These are phyloP conservation scores for Nothobranchius kuhntae DNA, from an alignment of 2,113 vertebrate genomes.

Conservation along the genomic window DNA sequence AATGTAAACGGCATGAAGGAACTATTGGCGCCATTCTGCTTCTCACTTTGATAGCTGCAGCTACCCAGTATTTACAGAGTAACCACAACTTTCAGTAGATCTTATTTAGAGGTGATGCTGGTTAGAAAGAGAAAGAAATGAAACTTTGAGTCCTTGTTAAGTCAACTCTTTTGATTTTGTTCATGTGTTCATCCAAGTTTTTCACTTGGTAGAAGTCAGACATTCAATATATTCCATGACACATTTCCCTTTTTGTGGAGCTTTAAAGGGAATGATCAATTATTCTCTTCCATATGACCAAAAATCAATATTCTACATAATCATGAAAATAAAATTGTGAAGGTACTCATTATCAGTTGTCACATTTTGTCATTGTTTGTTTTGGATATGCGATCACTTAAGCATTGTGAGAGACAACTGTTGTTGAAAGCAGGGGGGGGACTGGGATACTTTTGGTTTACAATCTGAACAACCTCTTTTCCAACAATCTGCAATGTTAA, in stretches of 20 bases:
- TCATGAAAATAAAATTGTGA: neutral
- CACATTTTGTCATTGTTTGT: slow-evolving; percentile 33
- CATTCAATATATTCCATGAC: neutral
- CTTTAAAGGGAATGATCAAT: slow-evolving; percentile 10
- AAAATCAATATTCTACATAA: slow-evolving; percentile 1
- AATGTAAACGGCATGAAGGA: slow-evolving; percentile 43
- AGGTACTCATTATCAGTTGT: neutral
- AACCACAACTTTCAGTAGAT: slow-evolving; percentile 44
- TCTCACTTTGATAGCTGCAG: slow-evolving; percentile 45
- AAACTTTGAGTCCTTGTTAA: slow-evolving; percentile 9
- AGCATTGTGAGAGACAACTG: slow-evolving; percentile 48
- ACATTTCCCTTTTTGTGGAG: slow-evolving; percentile 13
- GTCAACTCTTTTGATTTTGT: too few relatives aligned
- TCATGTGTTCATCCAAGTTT: too few relatives aligned
- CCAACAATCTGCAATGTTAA: slow-evolving; percentile 70
- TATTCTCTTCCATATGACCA: neutral
- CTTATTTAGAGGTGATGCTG: slow-evolving; percentile 39
- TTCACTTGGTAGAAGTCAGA: too few relatives aligned
- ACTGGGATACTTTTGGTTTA: slow-evolving; percentile 61
- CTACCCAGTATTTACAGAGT: slow-evolving; percentile 51
- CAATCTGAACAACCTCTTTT: slow-evolving; percentile 44
- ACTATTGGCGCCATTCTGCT: slow-evolving; percentile 32
- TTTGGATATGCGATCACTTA: slow-evolving; percentile 29
- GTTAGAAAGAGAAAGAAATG: slow-evolving; percentile 18
- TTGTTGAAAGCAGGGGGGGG: slow-evolving; percentile 56